A percentile compares a stretch with the other conserved stretches of the same genome.
phyloP scores from a whole-genome alignment of 92 coral and sea anemone genomes.

The Umimayanthus kanabou region DNA sequence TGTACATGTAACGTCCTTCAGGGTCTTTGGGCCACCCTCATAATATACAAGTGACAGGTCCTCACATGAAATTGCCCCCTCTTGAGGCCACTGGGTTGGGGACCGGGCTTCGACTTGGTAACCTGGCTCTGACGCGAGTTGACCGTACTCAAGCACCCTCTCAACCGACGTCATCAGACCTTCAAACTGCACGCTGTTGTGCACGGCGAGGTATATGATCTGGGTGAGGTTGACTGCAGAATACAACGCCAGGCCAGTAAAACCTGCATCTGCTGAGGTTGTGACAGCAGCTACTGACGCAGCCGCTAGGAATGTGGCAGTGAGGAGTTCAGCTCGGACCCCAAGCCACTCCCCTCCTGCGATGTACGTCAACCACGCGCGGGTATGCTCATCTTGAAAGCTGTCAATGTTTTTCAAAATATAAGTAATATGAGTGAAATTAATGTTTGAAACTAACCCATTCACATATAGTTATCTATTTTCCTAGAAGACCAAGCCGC shows the following conservation, averaged over 20 bases:
- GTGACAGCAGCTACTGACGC: constrained; percentile 29
- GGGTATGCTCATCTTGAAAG: constrained; percentile 32
- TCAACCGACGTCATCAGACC: constrained; percentile 51
- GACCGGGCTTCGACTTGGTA: constrained; percentile 17
- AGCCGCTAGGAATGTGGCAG: constrained; percentile 29
- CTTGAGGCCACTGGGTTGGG: constrained; percentile 37
- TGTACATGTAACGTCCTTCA: constrained; percentile 44
- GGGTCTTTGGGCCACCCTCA: constrained; percentile 40
- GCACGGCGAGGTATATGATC: constrained; percentile 6
- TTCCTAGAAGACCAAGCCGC: no score
- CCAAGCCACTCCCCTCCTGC: constrained; percentile 40
- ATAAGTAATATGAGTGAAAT: not conserved
- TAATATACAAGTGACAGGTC: constrained; percentile 47
- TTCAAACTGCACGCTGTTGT: constrained; percentile 16
- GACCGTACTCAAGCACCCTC: constrained; percentile 45
- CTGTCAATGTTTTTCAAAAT: not conserved
- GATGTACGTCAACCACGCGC: constrained; percentile 36
- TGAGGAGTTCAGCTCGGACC: constrained; percentile 26
- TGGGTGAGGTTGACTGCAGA: not conserved
- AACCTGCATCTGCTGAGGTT: constrained; percentile 35
- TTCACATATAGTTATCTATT: not conserved
- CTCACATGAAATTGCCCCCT: constrained; percentile 50
- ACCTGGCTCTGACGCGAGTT: constrained; percentile 41
- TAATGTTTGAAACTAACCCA: not conserved
- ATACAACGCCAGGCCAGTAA: constrained; percentile 8